Evolutionary conservation across 2,888 invertebrate genomes (phyloP).

Genomic region (Perithous albicinctus): DNA sequence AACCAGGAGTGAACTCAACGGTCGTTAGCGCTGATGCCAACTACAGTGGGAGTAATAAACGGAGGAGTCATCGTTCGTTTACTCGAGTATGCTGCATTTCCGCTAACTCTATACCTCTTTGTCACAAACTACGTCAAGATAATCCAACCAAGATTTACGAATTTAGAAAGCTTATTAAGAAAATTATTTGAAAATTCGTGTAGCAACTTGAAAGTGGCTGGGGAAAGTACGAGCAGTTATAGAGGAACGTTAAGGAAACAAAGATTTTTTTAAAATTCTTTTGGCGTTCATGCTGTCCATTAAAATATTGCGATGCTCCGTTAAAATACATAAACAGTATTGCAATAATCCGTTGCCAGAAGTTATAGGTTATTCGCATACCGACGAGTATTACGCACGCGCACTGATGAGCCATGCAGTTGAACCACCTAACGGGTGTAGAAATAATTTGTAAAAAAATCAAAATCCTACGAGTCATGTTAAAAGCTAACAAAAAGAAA

Average conservation of each 20-base stretch:
- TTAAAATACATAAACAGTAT: neutral
- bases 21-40: conserved; percentile 21
- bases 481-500: too few relatives aligned
- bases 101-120: neutral
- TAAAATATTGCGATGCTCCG: neutral
- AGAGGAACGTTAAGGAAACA: too few relatives aligned
- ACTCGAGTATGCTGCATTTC: conserved; percentile 4
- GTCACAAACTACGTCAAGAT: neutral
- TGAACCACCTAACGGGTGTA: conserved; percentile 5
- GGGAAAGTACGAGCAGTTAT: too few relatives aligned
- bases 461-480: too few relatives aligned
- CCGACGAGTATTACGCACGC: conserved; percentile 21
- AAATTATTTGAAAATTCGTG: too few relatives aligned
- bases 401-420: conserved; percentile 11
- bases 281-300: too few relatives aligned
- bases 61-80: conserved; percentile 13
- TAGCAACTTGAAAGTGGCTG: too few relatives aligned
- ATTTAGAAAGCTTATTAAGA: too few relatives aligned
- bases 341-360: neutral
- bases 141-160: too few relatives aligned
- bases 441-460: too few relatives aligned
- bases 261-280: too few relatives aligned
- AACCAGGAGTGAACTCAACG: conserved; percentile 5
- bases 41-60: neutral
- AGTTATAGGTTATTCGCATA: conserved; percentile 18